These are phyloP conservation scores for Rhea americana DNA, from an alignment of 2,113 vertebrate species.

Conservation along the genomic window DNA sequence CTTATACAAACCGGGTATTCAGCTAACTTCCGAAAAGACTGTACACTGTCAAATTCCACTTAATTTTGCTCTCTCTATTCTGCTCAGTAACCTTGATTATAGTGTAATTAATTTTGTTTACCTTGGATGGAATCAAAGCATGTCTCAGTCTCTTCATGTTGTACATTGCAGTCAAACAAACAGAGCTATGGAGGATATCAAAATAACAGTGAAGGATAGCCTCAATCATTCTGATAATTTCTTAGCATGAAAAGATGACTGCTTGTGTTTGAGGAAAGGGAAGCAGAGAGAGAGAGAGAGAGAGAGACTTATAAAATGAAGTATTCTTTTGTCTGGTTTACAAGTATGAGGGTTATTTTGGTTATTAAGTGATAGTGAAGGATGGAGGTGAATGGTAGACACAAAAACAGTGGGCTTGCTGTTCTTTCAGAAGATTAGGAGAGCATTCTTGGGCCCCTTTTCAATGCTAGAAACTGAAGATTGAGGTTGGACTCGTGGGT, in stretches of 20 bases:
- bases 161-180: not conserved
- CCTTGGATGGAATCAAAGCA: not conserved
- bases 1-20: not conserved
- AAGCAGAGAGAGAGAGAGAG: no score
- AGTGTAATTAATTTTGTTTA: not conserved
- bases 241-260: not conserved
- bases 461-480: not conserved
- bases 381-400: not conserved
- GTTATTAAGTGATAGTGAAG: not conserved
- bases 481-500: not conserved
- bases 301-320: not conserved
- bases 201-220: not conserved
- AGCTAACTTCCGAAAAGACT: not conserved
- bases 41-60: not conserved
- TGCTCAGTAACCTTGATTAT: not conserved
- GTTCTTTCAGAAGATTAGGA: not conserved
- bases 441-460: not conserved
- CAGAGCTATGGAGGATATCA: not conserved
- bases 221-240: not conserved
- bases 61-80: not conserved
- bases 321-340: not conserved
- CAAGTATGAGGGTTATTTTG: not conserved
- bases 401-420: not conserved
- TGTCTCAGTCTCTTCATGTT: not conserved
- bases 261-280: not conserved